Percentiles rank a stretch among this genome's conserved stretches.
Evolutionary conservation across 2,797 vertebrate genomes (phyloP).

Genomic region (Gambelia wislizenii): DNA sequence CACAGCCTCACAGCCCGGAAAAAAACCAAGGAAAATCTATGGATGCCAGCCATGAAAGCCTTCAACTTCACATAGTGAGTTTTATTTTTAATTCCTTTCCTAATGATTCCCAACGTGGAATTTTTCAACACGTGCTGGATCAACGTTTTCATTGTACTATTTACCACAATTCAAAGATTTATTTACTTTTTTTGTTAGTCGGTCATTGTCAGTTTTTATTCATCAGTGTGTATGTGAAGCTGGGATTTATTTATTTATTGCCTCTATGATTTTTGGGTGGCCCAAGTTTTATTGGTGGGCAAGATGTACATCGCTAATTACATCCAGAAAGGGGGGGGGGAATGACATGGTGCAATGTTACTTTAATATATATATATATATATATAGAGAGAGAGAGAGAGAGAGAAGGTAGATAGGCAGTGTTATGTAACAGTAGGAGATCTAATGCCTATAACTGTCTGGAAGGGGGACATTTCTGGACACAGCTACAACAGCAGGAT

Average conservation of each 20-base stretch:
- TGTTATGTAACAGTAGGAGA: conserved; percentile 56
- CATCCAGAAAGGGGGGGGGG: neutral
- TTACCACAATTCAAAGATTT: neutral
- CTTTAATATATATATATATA: no score
- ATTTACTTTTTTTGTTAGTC: neutral
- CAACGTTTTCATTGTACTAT: neutral
- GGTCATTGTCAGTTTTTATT: neutral
- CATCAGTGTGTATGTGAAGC: neutral
- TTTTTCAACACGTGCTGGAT: no score
- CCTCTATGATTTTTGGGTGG: neutral
- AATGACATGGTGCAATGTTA: neutral
- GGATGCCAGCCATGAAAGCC: no score
- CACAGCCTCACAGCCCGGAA: no score
- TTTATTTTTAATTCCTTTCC: neutral
- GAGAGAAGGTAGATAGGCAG: conserved; percentile 57
- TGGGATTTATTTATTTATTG: no score
- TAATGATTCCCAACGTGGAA: neutral
- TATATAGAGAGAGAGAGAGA: no score
- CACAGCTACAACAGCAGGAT: conserved; percentile 38
- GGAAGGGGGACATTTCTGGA: conserved; percentile 26
- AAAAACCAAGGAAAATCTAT: no score
- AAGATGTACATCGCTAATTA: neutral
- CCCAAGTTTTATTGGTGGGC: neutral
- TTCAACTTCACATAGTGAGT: no score
- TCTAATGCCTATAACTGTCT: conserved; percentile 43